Base-by-base conservation (phyloP, 2,888 invertebrate genomes). In the Lagria hirta region DNA sequence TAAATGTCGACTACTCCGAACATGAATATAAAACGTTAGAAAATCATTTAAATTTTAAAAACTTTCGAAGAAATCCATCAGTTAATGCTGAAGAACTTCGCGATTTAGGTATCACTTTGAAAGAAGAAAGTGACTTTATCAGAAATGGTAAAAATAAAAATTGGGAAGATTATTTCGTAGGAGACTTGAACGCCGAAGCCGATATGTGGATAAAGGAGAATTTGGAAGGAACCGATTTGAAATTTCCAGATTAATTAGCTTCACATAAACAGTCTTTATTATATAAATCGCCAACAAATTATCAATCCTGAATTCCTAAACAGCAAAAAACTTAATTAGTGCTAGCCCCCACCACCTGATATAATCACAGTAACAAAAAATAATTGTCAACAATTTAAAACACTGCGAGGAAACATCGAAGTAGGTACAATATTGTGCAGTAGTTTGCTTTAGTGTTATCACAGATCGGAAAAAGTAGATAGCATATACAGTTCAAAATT, bases 21-120 rank as follows among this genome's bases (percentile, higher is more conserved):
- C n/a, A n/a, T n/a, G n/a, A n/a, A n/a, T n/a, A n/a, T n/a, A n/a
- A n/a, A n/a, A 69, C 72, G 13, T 72, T 93, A 3, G 75, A 77
- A 3, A 70, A 83, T 3, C 88, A 92, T 64, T 79, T 92, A 43
- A 78, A 81, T 58, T 88, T 94, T 48, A 76, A 83, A 4, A 86
- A 81, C 64, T 93, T 95, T 73, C 84, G 85, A 51, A 75, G 80
- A n/a, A 93, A 92, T 71, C 78, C 82, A 23, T 82, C 84, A 6
- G 83, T 90, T 0, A 92, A 93, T 64, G 80, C 76, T 35, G 78
- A 82, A 48, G 77, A 80, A 36, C 75, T 85, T 64, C 75, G 73
- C 48, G 75, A 77, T 2, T 74, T 82, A 1, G 81, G 81, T 1
- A 75, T 86, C n/a, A 68, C 78, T 1, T 75, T 75, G 28, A 65